phyloP scores from a whole-genome alignment of 2,888 invertebrate species.

The Himalopsyche japonica region DNA sequence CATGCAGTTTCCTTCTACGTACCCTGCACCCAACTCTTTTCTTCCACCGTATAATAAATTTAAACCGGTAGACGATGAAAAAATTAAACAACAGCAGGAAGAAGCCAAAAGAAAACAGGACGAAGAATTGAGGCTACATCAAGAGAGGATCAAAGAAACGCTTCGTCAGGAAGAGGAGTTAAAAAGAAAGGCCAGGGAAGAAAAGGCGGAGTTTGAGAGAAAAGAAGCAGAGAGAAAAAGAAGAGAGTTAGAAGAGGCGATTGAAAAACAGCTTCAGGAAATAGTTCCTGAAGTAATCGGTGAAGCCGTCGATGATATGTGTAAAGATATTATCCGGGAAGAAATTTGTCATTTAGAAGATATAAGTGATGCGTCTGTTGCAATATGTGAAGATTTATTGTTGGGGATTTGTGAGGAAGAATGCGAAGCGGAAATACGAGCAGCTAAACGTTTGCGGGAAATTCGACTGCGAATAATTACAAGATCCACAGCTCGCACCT shows the following conservation, averaged over 20 bases:
- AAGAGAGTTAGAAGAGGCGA: slow-evolving; percentile 46
- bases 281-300: slow-evolving; percentile 48
- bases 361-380: slow-evolving; percentile 43
- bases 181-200: slow-evolving; percentile 43
- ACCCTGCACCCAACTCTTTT: neutral
- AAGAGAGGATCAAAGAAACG: slow-evolving; percentile 48
- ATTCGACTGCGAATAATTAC: slow-evolving; percentile 50
- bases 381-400: slow-evolving; percentile 48
- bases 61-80: slow-evolving; percentile 40
- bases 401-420: slow-evolving; percentile 50
- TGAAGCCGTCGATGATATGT: slow-evolving; percentile 49
- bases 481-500: slow-evolving; percentile 45
- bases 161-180: slow-evolving; percentile 47
- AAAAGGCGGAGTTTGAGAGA: slow-evolving; percentile 48
- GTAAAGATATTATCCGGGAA: slow-evolving; percentile 46
- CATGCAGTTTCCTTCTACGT: neutral
- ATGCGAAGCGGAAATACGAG: slow-evolving; percentile 50
- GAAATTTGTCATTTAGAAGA: slow-evolving; percentile 47
- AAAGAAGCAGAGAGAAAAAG: slow-evolving; percentile 45
- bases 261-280: slow-evolving; percentile 49
- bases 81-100: slow-evolving; percentile 49
- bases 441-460: slow-evolving; percentile 48
- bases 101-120: slow-evolving; percentile 43
- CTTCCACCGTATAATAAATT: slow-evolving; percentile 10
- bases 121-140: slow-evolving; percentile 37